Evolutionary conservation across 2,888 invertebrate species (phyloP).

Genomic region (Strigamia maritima): DNA sequence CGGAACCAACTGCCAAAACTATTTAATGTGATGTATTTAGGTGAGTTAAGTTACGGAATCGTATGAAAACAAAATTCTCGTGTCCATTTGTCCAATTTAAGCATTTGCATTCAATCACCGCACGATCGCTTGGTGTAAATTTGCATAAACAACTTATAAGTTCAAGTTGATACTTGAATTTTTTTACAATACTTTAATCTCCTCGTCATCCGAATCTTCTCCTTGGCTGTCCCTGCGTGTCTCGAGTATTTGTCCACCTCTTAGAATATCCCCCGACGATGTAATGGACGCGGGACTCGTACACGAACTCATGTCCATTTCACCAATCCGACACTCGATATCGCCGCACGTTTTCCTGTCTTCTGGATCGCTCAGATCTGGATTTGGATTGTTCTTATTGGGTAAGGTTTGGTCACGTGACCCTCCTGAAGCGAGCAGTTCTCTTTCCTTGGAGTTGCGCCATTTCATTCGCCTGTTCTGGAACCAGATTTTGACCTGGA

Average conservation of each 20-base stretch:
- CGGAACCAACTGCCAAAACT: no score
- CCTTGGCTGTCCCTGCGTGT: constrained; percentile 15
- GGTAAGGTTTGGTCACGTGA: constrained; percentile 92
- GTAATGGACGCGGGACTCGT: constrained; percentile 23
- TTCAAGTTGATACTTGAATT: neutral
- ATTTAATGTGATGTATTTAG: no score
- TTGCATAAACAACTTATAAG: neutral
- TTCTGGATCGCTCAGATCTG: constrained; percentile 75
- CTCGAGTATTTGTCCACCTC: neutral
- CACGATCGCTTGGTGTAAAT: neutral
- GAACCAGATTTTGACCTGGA: constrained; percentile 84
- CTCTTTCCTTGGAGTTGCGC: constrained; percentile 95
- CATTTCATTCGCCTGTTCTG: constrained; percentile 99
- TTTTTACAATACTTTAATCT: constrained; percentile 39
- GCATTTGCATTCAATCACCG: neutral
- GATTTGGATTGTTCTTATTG: constrained; percentile 94
- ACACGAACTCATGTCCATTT: constrained; percentile 26
- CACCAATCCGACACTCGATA: neutral
- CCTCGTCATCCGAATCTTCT: constrained; percentile 34
- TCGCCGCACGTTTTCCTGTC: constrained; percentile 22
- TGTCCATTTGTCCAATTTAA: neutral
- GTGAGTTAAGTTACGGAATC: no score
- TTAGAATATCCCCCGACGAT: neutral
- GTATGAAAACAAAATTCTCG: neutral
- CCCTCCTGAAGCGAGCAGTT: constrained; percentile 86